Conservation (phyloP, 2,797 vertebrate species). For the Melanotaenia trifasciata region DNA sequence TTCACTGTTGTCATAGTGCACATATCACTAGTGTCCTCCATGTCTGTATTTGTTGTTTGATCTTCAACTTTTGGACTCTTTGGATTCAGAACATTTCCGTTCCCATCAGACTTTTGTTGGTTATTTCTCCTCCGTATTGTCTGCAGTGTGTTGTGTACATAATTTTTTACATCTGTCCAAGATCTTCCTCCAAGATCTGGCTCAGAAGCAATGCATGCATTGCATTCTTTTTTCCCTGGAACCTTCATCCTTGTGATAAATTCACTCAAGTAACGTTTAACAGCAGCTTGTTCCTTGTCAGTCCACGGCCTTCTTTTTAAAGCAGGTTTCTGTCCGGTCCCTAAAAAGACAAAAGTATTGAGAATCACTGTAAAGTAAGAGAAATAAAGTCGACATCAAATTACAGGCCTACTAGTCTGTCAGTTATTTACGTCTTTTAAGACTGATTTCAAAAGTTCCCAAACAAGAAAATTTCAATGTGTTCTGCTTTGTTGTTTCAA, state of each 20-base stretch:
- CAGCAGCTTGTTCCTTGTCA: slow-evolving; percentile 75
- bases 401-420: not conserved
- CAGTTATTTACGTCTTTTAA: not conserved
- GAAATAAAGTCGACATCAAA: not conserved
- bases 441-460: not conserved
- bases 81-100: slow-evolving; percentile 37
- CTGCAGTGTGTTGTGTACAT: slow-evolving; percentile 80
- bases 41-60: slow-evolving; percentile 42
- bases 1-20: slow-evolving; percentile 61
- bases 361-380: slow-evolving; percentile 10
- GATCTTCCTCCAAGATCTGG: slow-evolving; percentile 75
- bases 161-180: slow-evolving; percentile 82
- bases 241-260: slow-evolving; percentile 76
- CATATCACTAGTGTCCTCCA: slow-evolving; percentile 43
- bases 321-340: slow-evolving; percentile 48
- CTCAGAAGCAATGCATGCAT: slow-evolving; percentile 79
- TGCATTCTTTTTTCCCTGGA: slow-evolving; percentile 81
- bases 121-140: slow-evolving; percentile 70
- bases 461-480: not conserved
- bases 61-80: slow-evolving; percentile 41
- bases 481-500: too few species aligned
- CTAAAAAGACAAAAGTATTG: slow-evolving; percentile 50
- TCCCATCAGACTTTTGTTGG: slow-evolving; percentile 54
- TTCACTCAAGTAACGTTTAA: slow-evolving; percentile 71
- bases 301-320: slow-evolving; percentile 77